A percentile compares a stretch with the other conserved stretches of the same genome.
Evolutionary conservation across 2,888 invertebrate species (phyloP).

Genomic region (Andrena trimmerana): DNA sequence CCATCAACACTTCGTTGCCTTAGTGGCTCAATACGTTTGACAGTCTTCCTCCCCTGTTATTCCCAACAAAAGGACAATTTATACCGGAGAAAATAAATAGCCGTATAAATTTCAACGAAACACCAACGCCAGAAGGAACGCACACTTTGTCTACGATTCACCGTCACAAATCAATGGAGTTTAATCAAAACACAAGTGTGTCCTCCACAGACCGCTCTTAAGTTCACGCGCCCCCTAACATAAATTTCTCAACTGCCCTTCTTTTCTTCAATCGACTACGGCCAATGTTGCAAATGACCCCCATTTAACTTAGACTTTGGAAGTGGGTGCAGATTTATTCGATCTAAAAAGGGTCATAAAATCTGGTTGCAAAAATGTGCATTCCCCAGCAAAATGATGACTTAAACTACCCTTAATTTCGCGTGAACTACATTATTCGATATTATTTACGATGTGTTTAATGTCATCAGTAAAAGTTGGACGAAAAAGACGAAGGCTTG

Average conservation of each 20-base stretch:
- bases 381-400: not conserved
- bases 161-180: conserved; percentile 49
- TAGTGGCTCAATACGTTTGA: not conserved
- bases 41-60: not conserved
- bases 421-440: too few species aligned
- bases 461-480: too few species aligned
- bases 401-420: not conserved
- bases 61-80: conserved; percentile 14
- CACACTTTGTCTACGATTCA: conserved; percentile 31
- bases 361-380: not conserved
- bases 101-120: conserved; percentile 36
- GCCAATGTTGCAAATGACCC: conserved; percentile 46
- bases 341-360: not conserved
- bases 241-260: conserved; percentile 38
- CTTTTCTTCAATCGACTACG: not conserved
- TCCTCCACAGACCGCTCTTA: conserved; percentile 6
- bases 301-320: not conserved
- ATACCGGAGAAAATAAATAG: conserved; percentile 22
- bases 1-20: not conserved
- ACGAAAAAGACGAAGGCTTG: too few species aligned
- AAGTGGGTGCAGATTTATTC: conserved; percentile 20
- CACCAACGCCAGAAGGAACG: not conserved
- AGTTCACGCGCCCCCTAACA: conserved; percentile 3
- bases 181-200: conserved; percentile 54
- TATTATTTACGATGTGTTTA: too few species aligned